Evolutionary conservation across 2,888 invertebrate species (phyloP).

Genomic region (Spisula solida): DNA sequence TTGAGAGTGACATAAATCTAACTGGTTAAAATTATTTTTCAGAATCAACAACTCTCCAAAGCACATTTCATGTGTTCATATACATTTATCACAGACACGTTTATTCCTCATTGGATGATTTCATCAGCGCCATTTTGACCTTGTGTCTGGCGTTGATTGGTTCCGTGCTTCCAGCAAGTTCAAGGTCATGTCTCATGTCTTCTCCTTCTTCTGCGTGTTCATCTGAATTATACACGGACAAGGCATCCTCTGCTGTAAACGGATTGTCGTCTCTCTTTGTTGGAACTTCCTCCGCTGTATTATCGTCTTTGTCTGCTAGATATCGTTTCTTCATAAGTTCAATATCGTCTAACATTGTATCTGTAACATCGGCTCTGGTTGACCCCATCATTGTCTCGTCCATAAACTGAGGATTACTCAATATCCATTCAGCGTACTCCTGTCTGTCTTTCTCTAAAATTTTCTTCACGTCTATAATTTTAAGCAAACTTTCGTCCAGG

Average conservation of each 20-base stretch:
- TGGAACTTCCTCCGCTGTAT: conserved; percentile 35
- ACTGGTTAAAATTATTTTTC: too few species aligned
- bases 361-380: conserved; percentile 65
- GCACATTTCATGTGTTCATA: too few species aligned
- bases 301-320: conserved; percentile 49
- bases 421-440: conserved; percentile 72
- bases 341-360: conserved; percentile 68
- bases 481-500: conserved; percentile 64
- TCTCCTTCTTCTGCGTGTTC: conserved; percentile 53
- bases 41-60: too few species aligned
- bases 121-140: conserved; percentile 51
- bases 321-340: conserved; percentile 74
- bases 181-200: conserved; percentile 74
- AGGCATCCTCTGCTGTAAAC: conserved; percentile 71
- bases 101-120: conserved; percentile 29
- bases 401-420: conserved; percentile 56
- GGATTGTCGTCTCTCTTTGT: conserved; percentile 51
- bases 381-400: conserved; percentile 58
- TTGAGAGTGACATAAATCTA: too few species aligned
- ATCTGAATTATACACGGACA: conserved; percentile 30
- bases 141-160: conserved; percentile 74
- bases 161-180: conserved; percentile 76
- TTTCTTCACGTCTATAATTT: conserved; percentile 65
- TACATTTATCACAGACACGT: not conserved
- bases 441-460: conserved; percentile 66